Evolutionary conservation across 2,797 vertebrate genomes (phyloP).

Genomic region (Spinus olivaceus): DNA sequence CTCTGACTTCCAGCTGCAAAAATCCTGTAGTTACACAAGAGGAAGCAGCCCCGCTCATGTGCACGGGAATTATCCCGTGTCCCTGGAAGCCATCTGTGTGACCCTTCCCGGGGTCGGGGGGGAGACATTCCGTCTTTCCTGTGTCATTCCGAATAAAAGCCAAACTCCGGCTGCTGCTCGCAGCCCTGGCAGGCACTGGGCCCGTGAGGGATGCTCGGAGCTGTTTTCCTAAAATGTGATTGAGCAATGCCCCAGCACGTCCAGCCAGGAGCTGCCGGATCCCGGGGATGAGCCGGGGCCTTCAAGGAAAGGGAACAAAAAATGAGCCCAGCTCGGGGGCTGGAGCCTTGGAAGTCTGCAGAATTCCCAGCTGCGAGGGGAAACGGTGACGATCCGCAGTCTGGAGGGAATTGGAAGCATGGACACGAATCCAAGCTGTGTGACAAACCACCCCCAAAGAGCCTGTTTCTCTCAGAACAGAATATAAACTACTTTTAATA

Average conservation of each 20-base stretch:
- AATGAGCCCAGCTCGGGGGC: neutral
- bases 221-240: neutral
- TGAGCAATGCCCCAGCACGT: fast-evolving
- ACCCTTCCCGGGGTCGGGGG: neutral
- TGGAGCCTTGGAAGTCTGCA: neutral
- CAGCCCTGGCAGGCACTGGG: neutral
- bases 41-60: neutral
- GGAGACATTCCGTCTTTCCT: conserved; percentile 41
- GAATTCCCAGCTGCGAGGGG: neutral
- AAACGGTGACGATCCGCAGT: fast-evolving
- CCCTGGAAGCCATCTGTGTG: conserved; percentile 49
- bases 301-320: neutral
- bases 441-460: neutral
- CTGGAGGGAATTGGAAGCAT: neutral
- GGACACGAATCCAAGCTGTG: neutral
- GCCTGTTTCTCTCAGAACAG: neutral
- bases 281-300: neutral
- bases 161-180: neutral
- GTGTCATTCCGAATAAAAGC: neutral
- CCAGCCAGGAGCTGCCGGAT: neutral
- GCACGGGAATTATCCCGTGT: conserved; percentile 23
- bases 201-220: neutral
- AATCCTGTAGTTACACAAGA: neutral
- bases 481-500: neutral
- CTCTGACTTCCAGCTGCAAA: conserved; percentile 48